Evolutionary conservation across 1,140 invertebrate genomes (phyloP), one percentile per base, ranked within the genome.

Genomic region (Platorchestia sp.): DNA sequence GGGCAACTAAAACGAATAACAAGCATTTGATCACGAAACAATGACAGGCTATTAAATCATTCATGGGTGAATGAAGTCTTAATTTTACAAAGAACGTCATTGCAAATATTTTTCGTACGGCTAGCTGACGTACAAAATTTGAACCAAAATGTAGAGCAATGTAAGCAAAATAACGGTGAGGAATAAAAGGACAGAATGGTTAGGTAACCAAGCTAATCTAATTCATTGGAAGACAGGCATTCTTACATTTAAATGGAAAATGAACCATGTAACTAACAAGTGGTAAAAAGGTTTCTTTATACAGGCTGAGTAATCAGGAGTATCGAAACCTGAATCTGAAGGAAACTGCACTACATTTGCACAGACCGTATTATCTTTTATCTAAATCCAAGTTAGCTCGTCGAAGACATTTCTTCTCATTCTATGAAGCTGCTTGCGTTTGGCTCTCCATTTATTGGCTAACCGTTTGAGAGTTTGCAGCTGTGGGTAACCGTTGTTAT

Each of bases 391-490:
- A 40, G 91, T 93, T 47, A 93, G 44, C 40, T 93, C 91, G 3
- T 93, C 91, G 10, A 45, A 42, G 43, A 44, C 91, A 45, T 93
- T 93, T 93, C 45, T 93, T 93, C 91, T 93, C 36, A 93, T 45
- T 45, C 45, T 93, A 7, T 41, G 44, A 45, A 93, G 45, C 36
- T 93, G 91, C 44, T 45, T 93, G 36, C 91, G 43, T 45, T 93
- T 93, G 43, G 91, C 45, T 93, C 44, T 93, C 91, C 91, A 93
- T 93, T 93, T 93, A 10, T 93, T 93, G 43, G 91, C 91, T 93
- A 93, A 44, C 91, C 91, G 91, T 47, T 93, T 93, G 6, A 93
- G 36, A 45, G 91, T 93, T 44, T 93, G 91, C 36, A 93, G 91
- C 45, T 93, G 91, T 16, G 91, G 91, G 45, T 45, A 93, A 44